A percentile compares a stretch with the other conserved stretches of the same genome.
Conservation (phyloP, 1,140 invertebrate genomes). For the Cepaea nemoralis region DNA sequence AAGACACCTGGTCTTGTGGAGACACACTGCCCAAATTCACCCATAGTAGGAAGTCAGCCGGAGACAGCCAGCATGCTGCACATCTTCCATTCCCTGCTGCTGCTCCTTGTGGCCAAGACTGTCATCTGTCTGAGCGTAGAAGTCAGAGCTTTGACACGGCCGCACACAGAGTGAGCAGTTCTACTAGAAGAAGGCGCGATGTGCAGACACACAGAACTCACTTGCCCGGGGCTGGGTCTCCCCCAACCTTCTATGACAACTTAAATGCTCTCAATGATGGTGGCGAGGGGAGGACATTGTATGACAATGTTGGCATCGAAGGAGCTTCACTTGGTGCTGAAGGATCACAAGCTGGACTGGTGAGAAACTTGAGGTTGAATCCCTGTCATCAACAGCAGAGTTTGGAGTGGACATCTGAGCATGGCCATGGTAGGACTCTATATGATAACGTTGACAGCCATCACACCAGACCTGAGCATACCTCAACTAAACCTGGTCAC, state of each 20-base stretch:
- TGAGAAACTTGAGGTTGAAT: background rate
- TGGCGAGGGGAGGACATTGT: background rate
- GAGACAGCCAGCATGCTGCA: background rate
- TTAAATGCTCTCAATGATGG: background rate
- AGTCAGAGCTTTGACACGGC: background rate
- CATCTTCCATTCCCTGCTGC: background rate
- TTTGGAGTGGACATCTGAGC: background rate
- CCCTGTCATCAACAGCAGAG: background rate
- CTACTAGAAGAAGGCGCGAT: background rate
- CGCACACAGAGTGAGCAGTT: background rate
- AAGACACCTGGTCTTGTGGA: background rate
- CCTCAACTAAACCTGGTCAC: background rate
- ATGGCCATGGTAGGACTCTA: background rate
- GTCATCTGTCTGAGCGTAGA: too few relatives aligned
- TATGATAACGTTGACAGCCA: background rate
- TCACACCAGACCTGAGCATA: background rate
- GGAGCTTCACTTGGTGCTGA: background rate
- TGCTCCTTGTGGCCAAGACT: background rate
- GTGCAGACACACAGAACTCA: background rate
- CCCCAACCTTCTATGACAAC: background rate
- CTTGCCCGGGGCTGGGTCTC: background rate
- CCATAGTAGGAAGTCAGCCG: background rate
- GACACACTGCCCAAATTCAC: background rate
- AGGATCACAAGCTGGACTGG: background rate
- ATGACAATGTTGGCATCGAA: background rate